These are phyloP conservation scores for Sarotherodon lohbergeri DNA, from an alignment of 2,113 vertebrate genomes.

Conservation along the genomic window DNA sequence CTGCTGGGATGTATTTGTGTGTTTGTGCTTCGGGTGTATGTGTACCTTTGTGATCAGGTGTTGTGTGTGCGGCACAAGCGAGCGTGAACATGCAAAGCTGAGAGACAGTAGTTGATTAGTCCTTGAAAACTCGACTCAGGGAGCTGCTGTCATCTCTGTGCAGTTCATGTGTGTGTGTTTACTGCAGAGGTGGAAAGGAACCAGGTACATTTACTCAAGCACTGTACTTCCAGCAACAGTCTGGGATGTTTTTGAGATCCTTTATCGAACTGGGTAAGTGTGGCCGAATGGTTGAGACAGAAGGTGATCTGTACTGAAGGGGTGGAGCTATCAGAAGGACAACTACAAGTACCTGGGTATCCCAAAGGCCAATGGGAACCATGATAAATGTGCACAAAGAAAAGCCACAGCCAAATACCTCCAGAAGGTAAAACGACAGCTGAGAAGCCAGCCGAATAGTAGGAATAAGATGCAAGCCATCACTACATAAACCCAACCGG, in stretches of 20 bases:
- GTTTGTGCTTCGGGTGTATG: background rate
- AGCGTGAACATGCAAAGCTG: background rate
- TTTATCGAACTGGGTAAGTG: background rate
- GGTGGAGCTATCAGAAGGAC: background rate
- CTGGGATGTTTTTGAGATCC: background rate
- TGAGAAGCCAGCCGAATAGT: background rate
- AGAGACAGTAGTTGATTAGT: background rate
- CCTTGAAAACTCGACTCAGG: background rate
- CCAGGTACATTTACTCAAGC: background rate
- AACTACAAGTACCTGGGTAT: background rate
- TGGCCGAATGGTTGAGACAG: background rate
- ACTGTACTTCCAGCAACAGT: background rate
- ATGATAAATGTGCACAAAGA: background rate
- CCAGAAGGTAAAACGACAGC: background rate
- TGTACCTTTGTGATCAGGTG: background rate
- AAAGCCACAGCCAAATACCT: background rate
- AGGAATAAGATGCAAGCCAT: background rate
- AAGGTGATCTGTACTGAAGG: background rate
- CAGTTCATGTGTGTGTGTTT: background rate
- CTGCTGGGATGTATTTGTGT: background rate
- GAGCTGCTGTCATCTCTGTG: slow-evolving; percentile 1
- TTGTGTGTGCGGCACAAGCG: background rate
- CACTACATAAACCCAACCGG: background rate
- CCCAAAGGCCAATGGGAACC: background rate
- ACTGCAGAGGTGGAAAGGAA: background rate